A percentile compares a stretch with the other conserved stretches of the same genome.
Evolutionary conservation across 2,797 vertebrate species (phyloP).

Genomic region (Esox lucius): DNA sequence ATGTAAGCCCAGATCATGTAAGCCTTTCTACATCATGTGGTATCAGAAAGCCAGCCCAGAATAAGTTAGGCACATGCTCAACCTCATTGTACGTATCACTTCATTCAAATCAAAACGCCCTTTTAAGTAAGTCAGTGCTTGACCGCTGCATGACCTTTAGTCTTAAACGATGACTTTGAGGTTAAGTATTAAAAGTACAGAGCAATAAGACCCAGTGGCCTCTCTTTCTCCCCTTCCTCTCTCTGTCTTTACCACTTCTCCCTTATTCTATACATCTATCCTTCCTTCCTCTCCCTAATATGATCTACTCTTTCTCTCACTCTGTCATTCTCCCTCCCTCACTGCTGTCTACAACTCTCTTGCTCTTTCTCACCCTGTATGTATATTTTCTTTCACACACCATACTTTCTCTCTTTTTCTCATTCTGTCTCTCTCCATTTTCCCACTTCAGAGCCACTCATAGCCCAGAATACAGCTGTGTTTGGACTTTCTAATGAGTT

Average conservation of each 20-base stretch:
- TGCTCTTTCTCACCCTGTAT: background rate
- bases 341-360: background rate
- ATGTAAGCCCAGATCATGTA: background rate
- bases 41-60: background rate
- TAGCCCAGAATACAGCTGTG: constrained; percentile 11
- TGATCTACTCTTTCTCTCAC: background rate
- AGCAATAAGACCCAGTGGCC: background rate
- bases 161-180: background rate
- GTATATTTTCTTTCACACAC: background rate
- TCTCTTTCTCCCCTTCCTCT: background rate
- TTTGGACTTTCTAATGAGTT: background rate
- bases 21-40: background rate
- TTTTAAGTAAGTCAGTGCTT: background rate
- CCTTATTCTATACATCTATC: too few species aligned
- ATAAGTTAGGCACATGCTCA: background rate
- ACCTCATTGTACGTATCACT: background rate
- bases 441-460: background rate
- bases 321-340: background rate
- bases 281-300: background rate
- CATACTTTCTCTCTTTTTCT: background rate
- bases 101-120: background rate
- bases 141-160: background rate
- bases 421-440: background rate
- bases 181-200: constrained; percentile 1
- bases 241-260: background rate